A percentile compares a stretch with the other conserved stretches of the same genome.
Conservation (phyloP, 2,113 vertebrate species). For the Lamprotornis superbus region DNA sequence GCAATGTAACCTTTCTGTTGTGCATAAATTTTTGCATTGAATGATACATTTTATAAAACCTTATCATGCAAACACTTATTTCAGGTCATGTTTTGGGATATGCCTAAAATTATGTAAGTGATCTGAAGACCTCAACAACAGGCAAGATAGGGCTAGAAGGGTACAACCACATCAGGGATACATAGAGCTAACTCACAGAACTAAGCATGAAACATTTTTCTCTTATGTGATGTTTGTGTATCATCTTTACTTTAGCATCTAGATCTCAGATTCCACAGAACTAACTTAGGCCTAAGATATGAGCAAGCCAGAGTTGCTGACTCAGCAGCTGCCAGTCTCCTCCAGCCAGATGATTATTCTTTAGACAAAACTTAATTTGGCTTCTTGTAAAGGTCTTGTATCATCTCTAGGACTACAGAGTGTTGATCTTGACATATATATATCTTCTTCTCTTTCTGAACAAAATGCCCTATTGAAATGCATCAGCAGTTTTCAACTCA, state of each 20-base stretch:
- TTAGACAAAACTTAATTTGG: neutral
- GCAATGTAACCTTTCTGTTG: neutral
- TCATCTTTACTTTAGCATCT: neutral
- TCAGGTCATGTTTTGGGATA: neutral
- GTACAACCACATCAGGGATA: neutral
- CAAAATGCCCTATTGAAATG: neutral
- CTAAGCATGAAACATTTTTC: neutral
- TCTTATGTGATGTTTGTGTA: neutral
- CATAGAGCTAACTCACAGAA: neutral
- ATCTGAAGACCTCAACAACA: neutral
- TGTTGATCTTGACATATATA: neutral
- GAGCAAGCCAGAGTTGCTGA: neutral
- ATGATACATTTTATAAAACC: neutral
- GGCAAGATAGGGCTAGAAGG: neutral
- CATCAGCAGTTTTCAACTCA: neutral
- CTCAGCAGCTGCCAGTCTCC: neutral
- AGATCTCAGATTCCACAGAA: neutral
- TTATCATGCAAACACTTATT: neutral
- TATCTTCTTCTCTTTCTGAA: neutral
- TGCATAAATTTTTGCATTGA: neutral
- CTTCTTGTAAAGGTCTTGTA: neutral
- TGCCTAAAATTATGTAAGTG: accelerated
- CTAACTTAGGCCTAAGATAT: neutral
- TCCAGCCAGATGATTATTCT: neutral
- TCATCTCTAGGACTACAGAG: neutral